These are phyloP conservation scores for Plusia festucae DNA, from an alignment of 2,888 invertebrate species.

Conservation along the genomic window DNA sequence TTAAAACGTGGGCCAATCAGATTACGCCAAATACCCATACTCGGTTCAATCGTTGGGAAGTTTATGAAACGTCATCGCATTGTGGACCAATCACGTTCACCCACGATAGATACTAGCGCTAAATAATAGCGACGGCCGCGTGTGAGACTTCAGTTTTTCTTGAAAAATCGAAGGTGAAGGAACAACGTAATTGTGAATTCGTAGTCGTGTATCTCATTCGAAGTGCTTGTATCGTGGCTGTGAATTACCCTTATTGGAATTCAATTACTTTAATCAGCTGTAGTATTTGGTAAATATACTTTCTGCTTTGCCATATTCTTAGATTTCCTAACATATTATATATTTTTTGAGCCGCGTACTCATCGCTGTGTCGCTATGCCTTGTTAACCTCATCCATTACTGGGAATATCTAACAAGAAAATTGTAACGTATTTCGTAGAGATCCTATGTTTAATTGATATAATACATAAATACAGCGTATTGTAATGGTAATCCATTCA, in stretches of 20 bases:
- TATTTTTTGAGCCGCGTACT: neutral
- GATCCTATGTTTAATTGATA: neutral
- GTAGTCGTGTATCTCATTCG: constrained; percentile 68
- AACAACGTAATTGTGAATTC: constrained; percentile 69
- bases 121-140: constrained; percentile 86
- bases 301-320: constrained; percentile 30
- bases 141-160: constrained; percentile 83
- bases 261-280: constrained; percentile 57
- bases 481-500: constrained; percentile 11
- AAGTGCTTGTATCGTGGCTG: constrained; percentile 79
- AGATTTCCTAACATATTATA: constrained; percentile 11
- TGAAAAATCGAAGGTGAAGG: constrained; percentile 79
- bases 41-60: constrained; percentile 80
- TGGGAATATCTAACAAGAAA: constrained; percentile 18
- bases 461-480: constrained; percentile 19
- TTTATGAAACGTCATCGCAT: constrained; percentile 81
- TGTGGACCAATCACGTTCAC: constrained; percentile 84
- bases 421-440: constrained; percentile 3
- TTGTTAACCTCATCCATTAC: constrained; percentile 33
- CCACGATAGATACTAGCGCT: constrained; percentile 91
- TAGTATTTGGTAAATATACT: constrained; percentile 69
- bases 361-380: constrained; percentile 30
- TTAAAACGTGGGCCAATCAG: constrained; percentile 92
- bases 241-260: constrained; percentile 63
- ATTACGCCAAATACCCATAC: constrained; percentile 88